These are phyloP conservation scores for Lepus americanus DNA, from an alignment of 2,113 vertebrate species.

Conservation along the genomic window DNA sequence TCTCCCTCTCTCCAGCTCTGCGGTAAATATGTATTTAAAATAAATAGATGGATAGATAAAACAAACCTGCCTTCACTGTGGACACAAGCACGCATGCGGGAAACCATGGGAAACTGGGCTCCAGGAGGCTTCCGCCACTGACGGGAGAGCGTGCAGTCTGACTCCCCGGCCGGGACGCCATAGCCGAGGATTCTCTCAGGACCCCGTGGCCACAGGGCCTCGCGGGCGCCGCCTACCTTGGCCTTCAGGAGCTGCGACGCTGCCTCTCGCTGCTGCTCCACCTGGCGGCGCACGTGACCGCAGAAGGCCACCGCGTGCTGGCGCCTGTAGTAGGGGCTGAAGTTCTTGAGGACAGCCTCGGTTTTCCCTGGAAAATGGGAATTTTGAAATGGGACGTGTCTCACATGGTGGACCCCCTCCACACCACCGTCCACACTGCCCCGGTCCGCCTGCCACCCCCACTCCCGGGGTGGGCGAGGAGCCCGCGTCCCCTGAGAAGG, in stretches of 20 bases:
- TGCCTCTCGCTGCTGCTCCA: constrained; percentile 89
- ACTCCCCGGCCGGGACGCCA: neutral
- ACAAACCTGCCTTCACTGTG: neutral
- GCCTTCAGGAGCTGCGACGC: constrained; percentile 91
- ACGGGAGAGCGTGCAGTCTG: constrained; percentile 19
- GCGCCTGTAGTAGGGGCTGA: constrained; percentile 91
- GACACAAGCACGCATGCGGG: constrained; percentile 45
- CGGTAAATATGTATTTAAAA: too few relatives aligned
- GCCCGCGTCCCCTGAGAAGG: neutral
- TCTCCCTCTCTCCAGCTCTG: too few relatives aligned
- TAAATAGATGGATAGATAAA: neutral
- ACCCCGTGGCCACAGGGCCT: too few relatives aligned
- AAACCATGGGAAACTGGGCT: neutral
- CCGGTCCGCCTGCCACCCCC: neutral
- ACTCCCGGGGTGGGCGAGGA: neutral
- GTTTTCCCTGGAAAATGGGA: constrained; percentile 88
- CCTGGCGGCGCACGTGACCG: constrained; percentile 90
- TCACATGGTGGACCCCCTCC: neutral
- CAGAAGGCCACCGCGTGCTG: constrained; percentile 92
- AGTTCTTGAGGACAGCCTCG: constrained; percentile 90
- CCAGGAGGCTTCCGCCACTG: neutral
- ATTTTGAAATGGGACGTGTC: neutral
- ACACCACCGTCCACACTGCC: neutral
- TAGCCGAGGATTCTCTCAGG: too few relatives aligned
- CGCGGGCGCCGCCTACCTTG: constrained; percentile 86